A percentile compares a stretch with the other conserved stretches of the same genome.
These are phyloP conservation scores for Vanacampus margaritifer DNA, from an alignment of 2,113 vertebrate genomes.

Conservation along the genomic window DNA sequence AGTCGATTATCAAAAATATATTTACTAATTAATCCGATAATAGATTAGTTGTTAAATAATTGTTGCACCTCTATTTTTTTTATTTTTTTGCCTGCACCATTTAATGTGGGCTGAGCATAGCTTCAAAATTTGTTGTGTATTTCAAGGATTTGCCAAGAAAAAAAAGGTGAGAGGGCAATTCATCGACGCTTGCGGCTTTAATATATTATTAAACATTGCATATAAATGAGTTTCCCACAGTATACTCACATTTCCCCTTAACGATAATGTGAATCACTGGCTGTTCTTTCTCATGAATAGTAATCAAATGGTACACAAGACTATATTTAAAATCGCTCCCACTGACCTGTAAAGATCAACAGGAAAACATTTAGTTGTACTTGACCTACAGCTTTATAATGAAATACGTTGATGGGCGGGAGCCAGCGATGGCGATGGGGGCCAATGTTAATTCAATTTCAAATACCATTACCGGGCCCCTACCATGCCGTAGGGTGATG, in stretches of 20 bases:
- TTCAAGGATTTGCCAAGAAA: not conserved
- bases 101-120: not conserved
- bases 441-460: slow-evolving; percentile 1
- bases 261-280: not conserved
- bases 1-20: too few species aligned
- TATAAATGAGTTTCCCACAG: not conserved
- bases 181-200: not conserved
- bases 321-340: not conserved
- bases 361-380: slow-evolving; percentile 8
- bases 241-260: slow-evolving; percentile 4
- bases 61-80: not conserved
- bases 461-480: not conserved
- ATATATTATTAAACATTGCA: not conserved
- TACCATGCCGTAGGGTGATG: slow-evolving; percentile 25
- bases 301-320: not conserved
- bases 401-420: slow-evolving; percentile 27
- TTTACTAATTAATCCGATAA: too few species aligned
- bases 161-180: not conserved
- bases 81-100: not conserved
- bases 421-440: slow-evolving; percentile 14
- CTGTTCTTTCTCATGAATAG: not conserved
- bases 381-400: slow-evolving; percentile 23
- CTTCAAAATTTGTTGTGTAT: not conserved
- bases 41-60: too few species aligned
- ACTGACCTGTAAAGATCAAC: slow-evolving; percentile 18